Base-by-base conservation (phyloP, 2,888 invertebrate genomes). In the Xestia ashworthii region DNA sequence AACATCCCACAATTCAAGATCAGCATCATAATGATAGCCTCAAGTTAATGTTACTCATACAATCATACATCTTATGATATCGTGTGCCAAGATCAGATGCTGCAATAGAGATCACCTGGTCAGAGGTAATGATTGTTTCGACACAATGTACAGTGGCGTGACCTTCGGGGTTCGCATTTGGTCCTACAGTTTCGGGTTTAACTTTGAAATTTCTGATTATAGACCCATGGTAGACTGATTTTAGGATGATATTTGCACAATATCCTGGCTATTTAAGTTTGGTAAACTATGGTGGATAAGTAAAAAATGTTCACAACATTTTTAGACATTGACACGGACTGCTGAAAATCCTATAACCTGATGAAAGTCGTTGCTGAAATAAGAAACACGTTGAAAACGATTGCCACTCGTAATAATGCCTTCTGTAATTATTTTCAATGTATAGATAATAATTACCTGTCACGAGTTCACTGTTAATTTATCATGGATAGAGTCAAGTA, bases 91-190 rank as follows among this genome's bases (percentile, higher is more conserved):
- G 80, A 82, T 73, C 84, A 58, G 5, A 38, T 74, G 85, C 46
- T 44, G 85, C 71, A 82, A 84, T 1, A 69, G 50, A 74, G 53
- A 84, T 70, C 66, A 71, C 5, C 70, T 55, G 64, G 66, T 64
- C 75, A 70, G 62, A 55, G n/a, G 65, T 79, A 79, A 82, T 78
- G 71, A 72, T 5, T 12, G 82, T 86, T 85, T 80, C 88, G 19
- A 75, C 76, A 87, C 69, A 48, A 71, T 60, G 1, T 53, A 48
- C 6, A 44, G 64, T 64, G 60, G n/a, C 0, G 53, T 60, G 87
- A 87, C 87, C 88, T 87, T 87, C 85, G 48, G 1, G 14, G 9
- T 5, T 9, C 32, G 64, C 38, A 60, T 68, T 58, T 72, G 58
- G n/a, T 60, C 46, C 38, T 64, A 67, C 11, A 67, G 50, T 70